A percentile compares a stretch with the other conserved stretches of the same genome.
Evolutionary conservation across 2,797 vertebrate genomes (phyloP).

Genomic region (Aulostomus chinensis): DNA sequence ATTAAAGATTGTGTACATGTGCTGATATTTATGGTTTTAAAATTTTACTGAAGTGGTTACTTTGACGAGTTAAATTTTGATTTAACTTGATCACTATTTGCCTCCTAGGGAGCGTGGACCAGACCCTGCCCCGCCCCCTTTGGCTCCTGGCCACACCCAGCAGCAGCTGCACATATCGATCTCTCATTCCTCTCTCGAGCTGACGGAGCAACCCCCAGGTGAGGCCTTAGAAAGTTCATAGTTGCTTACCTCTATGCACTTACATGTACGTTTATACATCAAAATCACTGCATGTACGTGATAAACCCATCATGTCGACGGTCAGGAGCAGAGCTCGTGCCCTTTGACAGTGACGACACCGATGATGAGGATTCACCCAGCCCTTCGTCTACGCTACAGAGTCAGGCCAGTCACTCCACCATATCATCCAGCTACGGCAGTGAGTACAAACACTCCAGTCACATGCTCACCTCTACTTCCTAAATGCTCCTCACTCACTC

Average conservation of each 20-base stretch:
- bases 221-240: neutral
- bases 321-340: slow-evolving; percentile 85
- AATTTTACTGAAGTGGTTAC: too few relatives aligned
- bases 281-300: neutral
- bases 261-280: neutral
- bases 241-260: neutral
- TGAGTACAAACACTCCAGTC: slow-evolving; percentile 77
- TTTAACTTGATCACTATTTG: too few relatives aligned
- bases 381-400: slow-evolving; percentile 95
- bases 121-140: slow-evolving; percentile 45
- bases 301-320: slow-evolving; percentile 42
- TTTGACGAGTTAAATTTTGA: too few relatives aligned
- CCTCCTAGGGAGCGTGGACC: slow-evolving; percentile 71
- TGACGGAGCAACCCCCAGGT: slow-evolving; percentile 80
- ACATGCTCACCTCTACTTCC: neutral
- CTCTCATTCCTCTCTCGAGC: slow-evolving; percentile 89
- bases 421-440: slow-evolving; percentile 96
- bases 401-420: slow-evolving; percentile 96
- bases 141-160: slow-evolving; percentile 50
- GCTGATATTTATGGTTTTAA: too few relatives aligned
- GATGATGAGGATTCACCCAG: slow-evolving; percentile 97
- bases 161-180: slow-evolving; percentile 97
- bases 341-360: slow-evolving; percentile 95
- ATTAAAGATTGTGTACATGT: too few relatives aligned
- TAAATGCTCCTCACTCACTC: neutral